Percentiles rank a stretch among this genome's conserved stretches.
phyloP scores from a whole-genome alignment of 2,888 invertebrate genomes.

The Ypsolopha scabrella region DNA sequence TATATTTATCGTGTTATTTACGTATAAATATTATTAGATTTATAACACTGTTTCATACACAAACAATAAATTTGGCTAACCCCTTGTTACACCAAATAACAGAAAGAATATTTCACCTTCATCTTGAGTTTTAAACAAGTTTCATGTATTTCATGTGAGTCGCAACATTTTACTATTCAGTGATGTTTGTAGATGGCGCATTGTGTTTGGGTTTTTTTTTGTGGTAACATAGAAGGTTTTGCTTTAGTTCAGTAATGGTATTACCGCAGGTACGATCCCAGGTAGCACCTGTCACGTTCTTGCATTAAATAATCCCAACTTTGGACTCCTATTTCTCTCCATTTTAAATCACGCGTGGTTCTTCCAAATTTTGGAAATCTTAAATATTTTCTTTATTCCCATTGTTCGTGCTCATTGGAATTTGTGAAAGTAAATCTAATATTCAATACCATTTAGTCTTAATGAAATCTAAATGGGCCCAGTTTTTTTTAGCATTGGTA shows the following conservation, averaged over 20 bases:
- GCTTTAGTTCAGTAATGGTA: slow-evolving; percentile 21
- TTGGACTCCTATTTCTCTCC: neutral
- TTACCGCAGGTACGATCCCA: slow-evolving; percentile 42
- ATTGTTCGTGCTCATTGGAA: no score
- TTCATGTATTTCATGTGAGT: neutral
- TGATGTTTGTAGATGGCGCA: neutral
- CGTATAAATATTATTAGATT: neutral
- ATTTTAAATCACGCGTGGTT: neutral
- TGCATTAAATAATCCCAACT: slow-evolving; percentile 17
- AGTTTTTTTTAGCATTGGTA: no score
- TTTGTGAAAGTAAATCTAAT: no score
- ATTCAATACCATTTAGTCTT: no score
- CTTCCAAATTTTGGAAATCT: neutral
- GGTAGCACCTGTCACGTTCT: slow-evolving; percentile 48
- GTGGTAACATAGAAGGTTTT: neutral
- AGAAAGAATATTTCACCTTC: neutral
- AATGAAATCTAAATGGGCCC: no score
- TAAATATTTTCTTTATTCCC: neutral
- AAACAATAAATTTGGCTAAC: neutral
- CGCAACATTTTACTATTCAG: neutral
- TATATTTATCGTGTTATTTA: neutral
- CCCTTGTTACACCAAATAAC: neutral
- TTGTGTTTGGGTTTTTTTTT: neutral
- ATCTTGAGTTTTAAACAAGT: neutral
- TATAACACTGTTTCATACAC: neutral